Evolutionary conservation across 2,888 invertebrate genomes (phyloP), one percentile per base, ranked within the genome.

Genomic region (Pristionchus entomophagus): DNA sequence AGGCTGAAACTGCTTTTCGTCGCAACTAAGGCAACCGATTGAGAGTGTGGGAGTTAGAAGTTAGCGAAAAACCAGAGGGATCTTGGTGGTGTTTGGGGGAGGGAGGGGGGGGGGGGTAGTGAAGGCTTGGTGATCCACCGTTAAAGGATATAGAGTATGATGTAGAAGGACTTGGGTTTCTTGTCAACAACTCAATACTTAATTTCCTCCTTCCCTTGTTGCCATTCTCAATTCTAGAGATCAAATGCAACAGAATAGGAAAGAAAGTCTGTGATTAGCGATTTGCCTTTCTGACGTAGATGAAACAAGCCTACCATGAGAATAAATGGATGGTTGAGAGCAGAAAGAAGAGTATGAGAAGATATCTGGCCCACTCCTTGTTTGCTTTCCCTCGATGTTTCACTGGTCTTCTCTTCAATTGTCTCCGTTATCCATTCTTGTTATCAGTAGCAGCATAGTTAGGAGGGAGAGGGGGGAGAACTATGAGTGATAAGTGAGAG

Each of bases 361-460:
- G 41, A 41, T 5, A 5, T 26, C 38, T 26, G 17, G 17, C 73
- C 12, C 38, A 41, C 73, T 41, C n/a, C 26, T 14, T 73, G 14
- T 29, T 32, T 41, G 41, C 17, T 12, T 41, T 73, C 26, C 41
- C 41, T 26, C 22, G 3, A 19, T 73, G 41, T 73, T 45, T 73
- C 73, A 41, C 3, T 38, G 41, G 26, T 73, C 73, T 26, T n/a
- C 41, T 12, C 12, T n/a, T 22, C 19, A 17, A 8, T 8, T 22
- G 73, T 73, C 73, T 38, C 45, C 8, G 19, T 73, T n/a, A 19
- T 10, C 19, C 65, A 65, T 65, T n/a, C 6, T 45, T 19, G 4
- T 73, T 45, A 73, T 73, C 73, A 73, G 41, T 73, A 38, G 38
- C 56, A 56, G 45, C 73, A 73, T 73, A 41, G 73, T 73, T 73